Conservation (phyloP, 2,797 vertebrate species). For the Selene dorsalis region DNA sequence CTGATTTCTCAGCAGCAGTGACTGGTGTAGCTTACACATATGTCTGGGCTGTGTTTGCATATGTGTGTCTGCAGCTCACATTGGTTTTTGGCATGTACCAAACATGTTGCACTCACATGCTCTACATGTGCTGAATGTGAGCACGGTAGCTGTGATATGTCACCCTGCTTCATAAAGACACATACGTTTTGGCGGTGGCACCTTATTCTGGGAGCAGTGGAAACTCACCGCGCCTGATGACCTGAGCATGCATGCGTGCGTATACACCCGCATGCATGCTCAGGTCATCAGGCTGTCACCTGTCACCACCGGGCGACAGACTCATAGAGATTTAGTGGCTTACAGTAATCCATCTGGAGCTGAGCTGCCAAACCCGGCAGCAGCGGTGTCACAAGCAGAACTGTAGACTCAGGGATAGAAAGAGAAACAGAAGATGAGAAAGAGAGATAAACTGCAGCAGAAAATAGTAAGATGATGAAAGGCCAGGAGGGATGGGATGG, state of each 20-base stretch:
- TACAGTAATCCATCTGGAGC: slow-evolving; percentile 72
- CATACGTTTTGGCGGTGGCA: slow-evolving; percentile 24
- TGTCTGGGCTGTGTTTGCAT: background rate
- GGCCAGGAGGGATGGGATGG: background rate
- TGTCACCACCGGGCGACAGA: slow-evolving; percentile 50
- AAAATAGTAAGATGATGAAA: slow-evolving; percentile 25
- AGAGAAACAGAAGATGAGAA: slow-evolving; percentile 11
- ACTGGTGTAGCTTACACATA: background rate
- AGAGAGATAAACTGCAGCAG: slow-evolving; percentile 24
- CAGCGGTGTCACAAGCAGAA: slow-evolving; percentile 37
- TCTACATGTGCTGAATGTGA: background rate
- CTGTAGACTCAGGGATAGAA: slow-evolving; percentile 11
- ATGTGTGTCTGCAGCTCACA: background rate
- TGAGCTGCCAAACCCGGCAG: slow-evolving; percentile 40
- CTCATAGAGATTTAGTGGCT: slow-evolving; percentile 69
- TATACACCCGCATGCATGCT: slow-evolving; percentile 12
- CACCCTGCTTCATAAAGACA: slow-evolving; percentile 16
- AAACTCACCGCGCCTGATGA: slow-evolving; percentile 49
- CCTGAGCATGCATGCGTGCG: background rate
- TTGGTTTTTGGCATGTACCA: background rate
- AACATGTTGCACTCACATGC: slow-evolving; percentile 20
- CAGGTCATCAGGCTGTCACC: slow-evolving; percentile 45
- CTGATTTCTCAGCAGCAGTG: background rate
- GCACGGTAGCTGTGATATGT: slow-evolving; percentile 24
- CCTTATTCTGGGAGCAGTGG: slow-evolving; percentile 49